These are phyloP conservation scores for Sinopyrophorus schimmeli DNA, from an alignment of 2,888 invertebrate genomes.

Conservation along the genomic window DNA sequence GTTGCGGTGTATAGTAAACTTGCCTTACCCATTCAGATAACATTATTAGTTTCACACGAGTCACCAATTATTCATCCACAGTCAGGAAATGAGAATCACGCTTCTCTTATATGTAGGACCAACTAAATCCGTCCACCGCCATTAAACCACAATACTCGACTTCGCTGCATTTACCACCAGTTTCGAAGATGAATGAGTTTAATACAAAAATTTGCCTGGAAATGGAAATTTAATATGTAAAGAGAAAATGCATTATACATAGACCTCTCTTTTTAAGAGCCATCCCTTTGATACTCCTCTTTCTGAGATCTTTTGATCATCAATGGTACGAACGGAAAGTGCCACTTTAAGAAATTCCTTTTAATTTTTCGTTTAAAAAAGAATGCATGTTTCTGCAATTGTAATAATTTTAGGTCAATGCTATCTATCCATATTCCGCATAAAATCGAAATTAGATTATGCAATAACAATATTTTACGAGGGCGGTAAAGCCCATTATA, in stretches of 20 bases:
- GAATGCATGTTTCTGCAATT: no score
- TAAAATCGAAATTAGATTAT: no score
- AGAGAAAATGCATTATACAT: conserved; percentile 30
- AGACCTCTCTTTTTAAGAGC: conserved; percentile 20
- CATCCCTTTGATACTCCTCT: no score
- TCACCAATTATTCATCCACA: conserved; percentile 32
- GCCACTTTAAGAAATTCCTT: no score
- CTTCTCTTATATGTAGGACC: conserved; percentile 12
- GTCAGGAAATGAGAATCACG: conserved; percentile 33
- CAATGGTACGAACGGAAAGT: no score
- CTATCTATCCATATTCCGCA: no score
- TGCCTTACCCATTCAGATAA: conserved; percentile 7
- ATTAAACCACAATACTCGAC: conserved; percentile 20
- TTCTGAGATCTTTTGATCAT: no score
- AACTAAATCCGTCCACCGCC: conserved; percentile 13
- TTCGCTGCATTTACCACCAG: conserved; percentile 16
- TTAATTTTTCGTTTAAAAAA: no score
- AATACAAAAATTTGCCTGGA: conserved; percentile 29
- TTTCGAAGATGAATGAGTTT: conserved; percentile 26
- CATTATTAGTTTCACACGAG: conserved; percentile 24
- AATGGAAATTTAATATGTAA: conserved; percentile 26
- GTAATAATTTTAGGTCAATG: no score
- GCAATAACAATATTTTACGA: no score
- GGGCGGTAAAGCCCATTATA: no score
- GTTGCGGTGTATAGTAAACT: not conserved